Conservation (phyloP, 1,140 invertebrate genomes). For the Cataglyphis hispanica region DNA sequence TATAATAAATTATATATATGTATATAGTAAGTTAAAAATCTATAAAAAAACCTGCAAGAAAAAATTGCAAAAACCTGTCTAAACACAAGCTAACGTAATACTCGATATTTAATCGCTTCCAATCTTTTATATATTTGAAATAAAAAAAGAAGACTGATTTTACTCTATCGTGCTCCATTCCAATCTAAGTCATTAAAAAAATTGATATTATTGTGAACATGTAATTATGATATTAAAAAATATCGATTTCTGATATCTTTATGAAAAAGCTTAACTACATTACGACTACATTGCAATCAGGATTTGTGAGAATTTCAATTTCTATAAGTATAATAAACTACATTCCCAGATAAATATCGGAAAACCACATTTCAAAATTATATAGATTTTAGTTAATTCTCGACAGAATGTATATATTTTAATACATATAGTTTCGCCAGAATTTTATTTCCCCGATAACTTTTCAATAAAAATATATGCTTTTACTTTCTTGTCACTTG, state of each 20-base stretch:
- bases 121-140: constrained; percentile 16
- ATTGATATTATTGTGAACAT: neutral
- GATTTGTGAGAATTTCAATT: constrained; percentile 59
- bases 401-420: constrained; percentile 33
- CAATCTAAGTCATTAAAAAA: constrained; percentile 36
- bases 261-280: constrained; percentile 45
- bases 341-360: constrained; percentile 49
- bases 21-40: constrained; percentile 25
- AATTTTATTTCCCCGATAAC: constrained; percentile 51
- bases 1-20: no score
- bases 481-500: constrained; percentile 24
- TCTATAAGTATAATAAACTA: constrained; percentile 49
- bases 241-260: constrained; percentile 47
- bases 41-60: neutral
- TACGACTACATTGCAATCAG: constrained; percentile 24
- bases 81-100: neutral
- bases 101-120: constrained; percentile 34
- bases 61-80: neutral
- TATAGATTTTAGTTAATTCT: constrained; percentile 53
- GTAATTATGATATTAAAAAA: constrained; percentile 39
- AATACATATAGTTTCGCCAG: constrained; percentile 28
- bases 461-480: constrained; percentile 34
- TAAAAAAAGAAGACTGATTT: neutral
- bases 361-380: constrained; percentile 44
- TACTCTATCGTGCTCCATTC: neutral